Evolutionary conservation across 1,140 invertebrate genomes (phyloP).

Genomic region (Drosophila equinoxialis): DNA sequence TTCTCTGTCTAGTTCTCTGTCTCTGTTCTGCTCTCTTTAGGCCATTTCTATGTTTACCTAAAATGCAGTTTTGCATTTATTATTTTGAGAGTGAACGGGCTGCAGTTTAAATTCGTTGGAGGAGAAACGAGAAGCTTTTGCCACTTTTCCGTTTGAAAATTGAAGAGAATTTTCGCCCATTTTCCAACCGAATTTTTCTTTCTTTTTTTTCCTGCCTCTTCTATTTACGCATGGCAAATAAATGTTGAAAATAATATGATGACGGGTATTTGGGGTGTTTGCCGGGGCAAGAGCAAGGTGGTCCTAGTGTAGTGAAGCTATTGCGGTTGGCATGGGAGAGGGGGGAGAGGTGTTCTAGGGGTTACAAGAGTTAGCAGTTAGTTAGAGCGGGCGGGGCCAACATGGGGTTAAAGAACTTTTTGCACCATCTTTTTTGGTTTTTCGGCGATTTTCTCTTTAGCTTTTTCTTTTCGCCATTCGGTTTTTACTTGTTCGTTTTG

Average conservation of each 20-base stretch:
- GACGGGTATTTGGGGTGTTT: not conserved
- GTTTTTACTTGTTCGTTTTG: constrained; percentile 27
- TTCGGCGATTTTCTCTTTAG: constrained; percentile 40
- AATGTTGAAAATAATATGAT: constrained; percentile 77
- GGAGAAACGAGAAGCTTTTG: constrained; percentile 12
- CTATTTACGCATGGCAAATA: constrained; percentile 75
- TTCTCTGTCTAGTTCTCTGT: not conserved
- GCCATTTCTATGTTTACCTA: constrained; percentile 63
- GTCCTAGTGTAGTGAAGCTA: not conserved
- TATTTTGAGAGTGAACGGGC: constrained; percentile 39
- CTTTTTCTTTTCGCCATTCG: constrained; percentile 16
- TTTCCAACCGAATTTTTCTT: constrained; percentile 6
- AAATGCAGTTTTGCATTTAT: constrained; percentile 74
- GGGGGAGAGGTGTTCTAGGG: not conserved
- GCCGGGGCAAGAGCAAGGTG: not conserved
- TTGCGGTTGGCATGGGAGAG: not conserved
- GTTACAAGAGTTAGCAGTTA: not conserved
- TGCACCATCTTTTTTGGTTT: constrained; percentile 30
- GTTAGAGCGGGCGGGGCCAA: constrained; percentile 24
- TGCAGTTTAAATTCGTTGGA: no score
- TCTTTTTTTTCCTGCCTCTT: constrained; percentile 26
- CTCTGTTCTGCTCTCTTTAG: not conserved
- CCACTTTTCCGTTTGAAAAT: constrained; percentile 40
- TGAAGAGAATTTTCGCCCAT: constrained; percentile 13
- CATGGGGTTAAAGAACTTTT: constrained; percentile 72